These are phyloP conservation scores for Glyptemys insculpta DNA, from an alignment of 2,797 vertebrate species.

Conservation along the genomic window DNA sequence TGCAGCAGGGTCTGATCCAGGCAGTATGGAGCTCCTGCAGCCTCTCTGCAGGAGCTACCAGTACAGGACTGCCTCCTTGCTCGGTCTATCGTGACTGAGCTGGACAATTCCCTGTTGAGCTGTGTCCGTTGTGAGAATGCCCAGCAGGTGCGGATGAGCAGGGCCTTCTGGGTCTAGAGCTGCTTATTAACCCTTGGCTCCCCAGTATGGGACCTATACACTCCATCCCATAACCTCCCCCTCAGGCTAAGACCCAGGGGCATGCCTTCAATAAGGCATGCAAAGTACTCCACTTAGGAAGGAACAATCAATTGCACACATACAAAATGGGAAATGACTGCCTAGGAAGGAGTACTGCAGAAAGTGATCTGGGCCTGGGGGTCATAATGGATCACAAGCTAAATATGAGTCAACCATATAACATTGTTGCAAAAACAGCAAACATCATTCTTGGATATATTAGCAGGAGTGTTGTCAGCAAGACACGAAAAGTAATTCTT, in stretches of 20 bases:
- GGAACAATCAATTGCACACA: too few relatives aligned
- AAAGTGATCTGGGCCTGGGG: too few relatives aligned
- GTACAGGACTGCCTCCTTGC: background rate
- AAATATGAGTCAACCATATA: too few relatives aligned
- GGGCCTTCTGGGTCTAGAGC: background rate
- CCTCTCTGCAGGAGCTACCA: too few relatives aligned
- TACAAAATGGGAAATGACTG: too few relatives aligned
- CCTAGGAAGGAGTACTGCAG: too few relatives aligned
- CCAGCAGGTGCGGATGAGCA: background rate
- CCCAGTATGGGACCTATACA: background rate
- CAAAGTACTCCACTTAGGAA: too few relatives aligned
- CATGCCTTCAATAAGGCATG: background rate
- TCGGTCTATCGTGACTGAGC: background rate
- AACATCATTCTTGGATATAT: too few relatives aligned
- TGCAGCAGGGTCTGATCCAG: background rate
- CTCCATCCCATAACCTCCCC: background rate
- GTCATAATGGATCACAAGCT: too few relatives aligned
- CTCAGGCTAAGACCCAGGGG: background rate
- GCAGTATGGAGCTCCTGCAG: background rate
- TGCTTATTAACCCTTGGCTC: background rate
- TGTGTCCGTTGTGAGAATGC: background rate
- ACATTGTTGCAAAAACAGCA: too few relatives aligned
- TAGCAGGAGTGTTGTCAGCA: too few relatives aligned
- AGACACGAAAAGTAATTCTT: too few relatives aligned
- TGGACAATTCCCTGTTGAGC: background rate